Percentiles rank a stretch among this genome's conserved stretches.
These are phyloP conservation scores for Ciconia boyciana DNA, from an alignment of 2,113 vertebrate genomes.

Conservation along the genomic window DNA sequence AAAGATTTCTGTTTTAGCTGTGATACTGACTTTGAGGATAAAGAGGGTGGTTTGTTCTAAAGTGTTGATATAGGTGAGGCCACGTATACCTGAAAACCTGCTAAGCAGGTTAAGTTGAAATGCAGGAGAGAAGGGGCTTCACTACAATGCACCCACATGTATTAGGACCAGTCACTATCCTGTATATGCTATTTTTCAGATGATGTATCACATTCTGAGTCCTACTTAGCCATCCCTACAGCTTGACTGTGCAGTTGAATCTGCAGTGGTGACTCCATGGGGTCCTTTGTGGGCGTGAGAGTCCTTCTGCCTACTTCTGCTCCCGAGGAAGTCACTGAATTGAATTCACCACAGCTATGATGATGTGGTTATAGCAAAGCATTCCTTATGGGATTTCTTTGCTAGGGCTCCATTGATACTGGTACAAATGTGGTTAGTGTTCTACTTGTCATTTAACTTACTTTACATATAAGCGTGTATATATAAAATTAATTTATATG, in stretches of 20 bases:
- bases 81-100: neutral
- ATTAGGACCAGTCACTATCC: neutral
- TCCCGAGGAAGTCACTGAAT: neutral
- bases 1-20: neutral
- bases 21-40: neutral
- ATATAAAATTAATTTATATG: neutral
- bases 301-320: neutral
- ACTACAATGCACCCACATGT: accelerated
- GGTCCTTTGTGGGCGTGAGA: neutral
- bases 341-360: neutral
- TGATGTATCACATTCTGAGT: neutral
- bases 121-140: neutral
- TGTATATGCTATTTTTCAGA: neutral
- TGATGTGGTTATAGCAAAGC: neutral
- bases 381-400: neutral
- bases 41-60: neutral
- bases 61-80: neutral
- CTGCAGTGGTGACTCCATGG: neutral
- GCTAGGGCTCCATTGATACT: neutral
- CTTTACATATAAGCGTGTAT: neutral
- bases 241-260: neutral
- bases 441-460: neutral
- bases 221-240: neutral
- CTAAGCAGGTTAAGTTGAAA: neutral
- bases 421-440: neutral